These are phyloP conservation scores for Leptarthrus brevirostris DNA, from an alignment of 2,888 invertebrate genomes.

Conservation along the genomic window DNA sequence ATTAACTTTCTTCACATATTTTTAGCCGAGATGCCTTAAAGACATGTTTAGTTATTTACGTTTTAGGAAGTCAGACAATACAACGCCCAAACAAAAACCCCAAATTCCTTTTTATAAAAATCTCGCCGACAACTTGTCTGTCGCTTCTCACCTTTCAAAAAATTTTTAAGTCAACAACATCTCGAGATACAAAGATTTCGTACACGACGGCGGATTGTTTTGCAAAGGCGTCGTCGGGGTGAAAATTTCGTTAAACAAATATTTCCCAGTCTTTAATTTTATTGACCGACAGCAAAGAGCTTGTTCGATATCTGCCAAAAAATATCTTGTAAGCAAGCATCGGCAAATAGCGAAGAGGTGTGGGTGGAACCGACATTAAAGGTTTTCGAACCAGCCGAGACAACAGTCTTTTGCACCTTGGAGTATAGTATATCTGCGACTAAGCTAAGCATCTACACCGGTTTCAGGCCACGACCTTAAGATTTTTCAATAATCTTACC, in stretches of 20 bases:
- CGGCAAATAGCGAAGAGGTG: not conserved
- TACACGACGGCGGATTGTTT: slow-evolving; percentile 5
- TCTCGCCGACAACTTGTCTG: slow-evolving; percentile 15
- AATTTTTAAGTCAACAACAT: slow-evolving; percentile 28
- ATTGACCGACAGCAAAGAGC: slow-evolving; percentile 24
- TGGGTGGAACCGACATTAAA: not conserved
- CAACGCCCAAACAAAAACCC: no score
- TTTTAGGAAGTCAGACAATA: no score
- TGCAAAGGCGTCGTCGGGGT: not conserved
- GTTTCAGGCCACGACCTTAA: slow-evolving; percentile 45
- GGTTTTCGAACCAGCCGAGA: not conserved
- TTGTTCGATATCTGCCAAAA: not conserved
- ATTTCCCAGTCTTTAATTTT: slow-evolving; percentile 39
- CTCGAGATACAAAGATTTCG: not conserved
- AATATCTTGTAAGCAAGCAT: slow-evolving; percentile 29
- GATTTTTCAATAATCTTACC: slow-evolving; percentile 33
- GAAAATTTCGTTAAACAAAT: slow-evolving; percentile 29
- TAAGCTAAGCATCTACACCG: slow-evolving; percentile 34
- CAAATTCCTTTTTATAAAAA: not conserved
- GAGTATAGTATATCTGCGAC: slow-evolving; percentile 10
- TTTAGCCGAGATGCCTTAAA: no score
- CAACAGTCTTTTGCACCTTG: not conserved
- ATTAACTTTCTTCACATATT: no score
- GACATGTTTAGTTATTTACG: no score
- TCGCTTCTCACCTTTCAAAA: slow-evolving; percentile 24